Percentiles rank a stretch among this genome's conserved stretches.
phyloP scores from a whole-genome alignment of 2,113 vertebrate species.

The Mus pahari region DNA sequence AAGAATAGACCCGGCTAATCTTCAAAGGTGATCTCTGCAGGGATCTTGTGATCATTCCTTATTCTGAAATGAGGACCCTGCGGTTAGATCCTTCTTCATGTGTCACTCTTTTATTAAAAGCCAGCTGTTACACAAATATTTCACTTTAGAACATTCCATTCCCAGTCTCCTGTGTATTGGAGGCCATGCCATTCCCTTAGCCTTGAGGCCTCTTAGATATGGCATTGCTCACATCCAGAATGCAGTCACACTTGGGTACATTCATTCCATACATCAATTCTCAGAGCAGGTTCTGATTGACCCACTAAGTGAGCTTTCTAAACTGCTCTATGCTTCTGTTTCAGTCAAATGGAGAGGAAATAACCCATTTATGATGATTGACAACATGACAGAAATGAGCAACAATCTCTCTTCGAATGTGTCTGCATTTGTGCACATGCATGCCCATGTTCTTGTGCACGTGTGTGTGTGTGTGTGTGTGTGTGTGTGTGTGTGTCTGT shows the following conservation, averaged over 20 bases:
- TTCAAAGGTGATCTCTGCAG: not conserved
- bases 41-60: not conserved
- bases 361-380: not conserved
- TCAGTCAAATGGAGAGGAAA: not conserved
- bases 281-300: not conserved
- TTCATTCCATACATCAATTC: not conserved
- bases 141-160: not conserved
- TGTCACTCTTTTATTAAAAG: not conserved
- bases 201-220: not conserved
- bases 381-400: not conserved
- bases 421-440: not conserved
- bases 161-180: not conserved
- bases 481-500: not conserved
- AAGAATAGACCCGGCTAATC: not conserved
- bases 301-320: not conserved
- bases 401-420: not conserved
- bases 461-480: not conserved
- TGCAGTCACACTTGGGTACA: not conserved
- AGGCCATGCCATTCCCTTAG: not conserved
- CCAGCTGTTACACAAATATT: not conserved
- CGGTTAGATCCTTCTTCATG: not conserved
- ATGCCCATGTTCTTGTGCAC: no score
- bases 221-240: not conserved
- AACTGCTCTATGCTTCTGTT: not conserved
- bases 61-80: not conserved